Evolutionary conservation across 2,888 invertebrate species (phyloP).

Genomic region (Epirrhoe alternata): DNA sequence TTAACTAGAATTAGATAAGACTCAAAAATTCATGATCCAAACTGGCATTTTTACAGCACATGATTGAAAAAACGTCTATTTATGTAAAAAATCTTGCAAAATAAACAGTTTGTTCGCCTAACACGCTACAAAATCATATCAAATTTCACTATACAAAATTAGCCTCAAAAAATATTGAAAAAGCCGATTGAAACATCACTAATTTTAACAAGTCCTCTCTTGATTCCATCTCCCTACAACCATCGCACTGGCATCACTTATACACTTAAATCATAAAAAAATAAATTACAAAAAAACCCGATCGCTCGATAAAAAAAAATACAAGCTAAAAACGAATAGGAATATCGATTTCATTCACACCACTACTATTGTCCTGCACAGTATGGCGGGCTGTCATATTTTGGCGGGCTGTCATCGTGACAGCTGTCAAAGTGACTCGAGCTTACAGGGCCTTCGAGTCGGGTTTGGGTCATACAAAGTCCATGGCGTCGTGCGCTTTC

Average conservation of each 20-base stretch:
- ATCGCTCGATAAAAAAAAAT: conserved; percentile 38
- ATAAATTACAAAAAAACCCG: conserved; percentile 26
- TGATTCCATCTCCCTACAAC: conserved; percentile 8
- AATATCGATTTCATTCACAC: conserved; percentile 57
- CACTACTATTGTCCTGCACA: conserved; percentile 31
- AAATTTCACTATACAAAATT: conserved; percentile 9
- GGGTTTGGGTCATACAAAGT: conserved; percentile 90
- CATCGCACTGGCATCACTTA: conserved; percentile 18
- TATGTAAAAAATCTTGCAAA: conserved; percentile 20
- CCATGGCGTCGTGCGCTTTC: conserved; percentile 83
- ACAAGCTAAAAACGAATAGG: conserved; percentile 54
- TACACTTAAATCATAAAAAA: conserved; percentile 37
- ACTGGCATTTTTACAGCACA: conserved; percentile 20
- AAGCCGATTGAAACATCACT: conserved; percentile 5
- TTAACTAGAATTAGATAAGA: neutral
- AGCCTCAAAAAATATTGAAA: conserved; percentile 7
- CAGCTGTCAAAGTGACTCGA: conserved; percentile 44
- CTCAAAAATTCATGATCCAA: neutral
- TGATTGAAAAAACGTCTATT: neutral
- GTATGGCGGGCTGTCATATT: conserved; percentile 37
- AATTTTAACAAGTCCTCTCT: conserved; percentile 26
- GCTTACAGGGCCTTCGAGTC: conserved; percentile 76
- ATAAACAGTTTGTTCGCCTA: conserved; percentile 25
- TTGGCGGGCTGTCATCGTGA: conserved; percentile 35
- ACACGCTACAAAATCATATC: conserved; percentile 14